Evolutionary conservation across 1,140 invertebrate species (phyloP).

Genomic region (Drosophila cardini): DNA sequence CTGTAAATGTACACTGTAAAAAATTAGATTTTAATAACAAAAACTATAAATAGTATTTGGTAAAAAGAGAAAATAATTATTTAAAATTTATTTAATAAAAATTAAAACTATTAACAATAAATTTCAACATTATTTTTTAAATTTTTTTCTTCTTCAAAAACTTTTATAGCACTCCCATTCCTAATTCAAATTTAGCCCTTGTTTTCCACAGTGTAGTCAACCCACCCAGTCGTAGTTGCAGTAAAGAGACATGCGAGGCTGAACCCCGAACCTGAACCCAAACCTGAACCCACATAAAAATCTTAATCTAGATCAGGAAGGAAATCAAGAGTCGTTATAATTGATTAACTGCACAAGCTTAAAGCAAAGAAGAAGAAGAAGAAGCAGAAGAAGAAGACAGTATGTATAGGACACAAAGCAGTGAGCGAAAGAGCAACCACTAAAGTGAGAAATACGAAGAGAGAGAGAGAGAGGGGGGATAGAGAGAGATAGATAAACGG

Average conservation of each 20-base stretch:
- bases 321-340: slow-evolving; percentile 85
- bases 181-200: no score
- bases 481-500: background rate
- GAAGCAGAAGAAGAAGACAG: slow-evolving; percentile 8
- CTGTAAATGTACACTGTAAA: slow-evolving; percentile 15
- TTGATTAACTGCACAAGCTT: slow-evolving; percentile 81
- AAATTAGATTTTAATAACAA: no score
- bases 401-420: background rate
- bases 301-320: slow-evolving; percentile 84
- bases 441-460: background rate
- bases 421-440: background rate
- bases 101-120: no score
- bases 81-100: no score
- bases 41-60: no score
- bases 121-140: no score
- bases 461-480: slow-evolving; percentile 12
- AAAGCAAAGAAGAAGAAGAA: slow-evolving; percentile 2
- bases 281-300: slow-evolving; percentile 60
- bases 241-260: slow-evolving; percentile 16
- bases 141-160: no score
- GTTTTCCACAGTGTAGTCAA: background rate
- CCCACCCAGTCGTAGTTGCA: background rate
- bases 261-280: slow-evolving; percentile 21
- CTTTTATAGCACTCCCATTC: no score
- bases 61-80: background rate